These are phyloP conservation scores for Octonoba sinensis DNA, from an alignment of 2,888 invertebrate genomes.

Conservation along the genomic window DNA sequence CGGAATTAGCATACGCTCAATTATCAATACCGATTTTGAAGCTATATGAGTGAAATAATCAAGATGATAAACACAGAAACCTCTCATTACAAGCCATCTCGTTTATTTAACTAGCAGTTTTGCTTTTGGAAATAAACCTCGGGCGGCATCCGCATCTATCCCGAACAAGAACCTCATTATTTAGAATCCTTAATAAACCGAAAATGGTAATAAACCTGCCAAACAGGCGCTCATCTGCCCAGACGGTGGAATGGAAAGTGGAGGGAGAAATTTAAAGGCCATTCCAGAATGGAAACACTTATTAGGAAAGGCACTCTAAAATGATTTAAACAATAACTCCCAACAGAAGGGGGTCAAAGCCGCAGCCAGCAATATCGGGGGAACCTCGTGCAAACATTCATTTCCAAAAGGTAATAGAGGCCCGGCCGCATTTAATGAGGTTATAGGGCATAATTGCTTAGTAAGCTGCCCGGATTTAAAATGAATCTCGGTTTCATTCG, in stretches of 20 bases:
- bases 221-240: neutral
- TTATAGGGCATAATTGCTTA: constrained; percentile 58
- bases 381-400: constrained; percentile 58
- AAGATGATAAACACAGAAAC: too few relatives aligned
- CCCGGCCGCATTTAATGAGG: constrained; percentile 55
- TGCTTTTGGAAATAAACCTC: constrained; percentile 10
- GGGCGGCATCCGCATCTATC: neutral
- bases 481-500: constrained; percentile 43
- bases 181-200: constrained; percentile 1
- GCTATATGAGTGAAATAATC: too few relatives aligned
- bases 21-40: too few relatives aligned
- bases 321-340: constrained; percentile 63
- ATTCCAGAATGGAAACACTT: constrained; percentile 45
- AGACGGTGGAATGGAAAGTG: neutral
- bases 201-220: neutral
- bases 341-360: constrained; percentile 1
- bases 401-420: constrained; percentile 62
- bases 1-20: too few relatives aligned
- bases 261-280: constrained; percentile 56
- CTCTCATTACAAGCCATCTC: too few relatives aligned
- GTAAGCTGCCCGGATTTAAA: constrained; percentile 62
- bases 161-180: too few relatives aligned
- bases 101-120: too few relatives aligned
- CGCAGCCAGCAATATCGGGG: constrained; percentile 11
- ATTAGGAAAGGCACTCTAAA: constrained; percentile 50